phyloP scores from a whole-genome alignment of 1,140 invertebrate species.

The Anthonomus grandis region DNA sequence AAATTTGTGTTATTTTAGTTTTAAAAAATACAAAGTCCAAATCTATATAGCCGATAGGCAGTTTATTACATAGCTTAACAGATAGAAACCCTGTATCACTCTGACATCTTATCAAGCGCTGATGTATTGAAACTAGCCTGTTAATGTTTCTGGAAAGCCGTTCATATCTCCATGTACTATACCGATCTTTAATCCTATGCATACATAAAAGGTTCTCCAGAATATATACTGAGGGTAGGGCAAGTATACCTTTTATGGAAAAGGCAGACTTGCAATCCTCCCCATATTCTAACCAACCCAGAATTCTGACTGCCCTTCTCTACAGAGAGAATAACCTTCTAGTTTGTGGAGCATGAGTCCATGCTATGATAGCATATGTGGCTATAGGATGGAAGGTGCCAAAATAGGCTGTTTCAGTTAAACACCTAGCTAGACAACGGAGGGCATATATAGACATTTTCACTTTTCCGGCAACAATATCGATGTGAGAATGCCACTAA shows the following conservation, averaged over 20 bases:
- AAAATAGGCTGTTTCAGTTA: background rate
- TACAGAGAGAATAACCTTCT: background rate
- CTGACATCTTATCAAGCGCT: background rate
- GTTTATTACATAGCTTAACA: background rate
- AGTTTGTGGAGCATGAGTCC: background rate
- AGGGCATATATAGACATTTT: too few species aligned
- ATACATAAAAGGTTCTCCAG: background rate
- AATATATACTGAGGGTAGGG: background rate
- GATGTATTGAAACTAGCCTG: background rate
- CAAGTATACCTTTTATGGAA: background rate
- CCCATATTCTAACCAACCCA: background rate
- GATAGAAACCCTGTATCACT: background rate
- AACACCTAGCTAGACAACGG: background rate
- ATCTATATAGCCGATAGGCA: background rate
- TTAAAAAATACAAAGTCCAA: background rate
- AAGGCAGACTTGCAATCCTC: background rate
- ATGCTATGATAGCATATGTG: slow-evolving; percentile 5
- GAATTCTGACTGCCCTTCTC: too few species aligned
- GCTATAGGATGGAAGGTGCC: background rate
- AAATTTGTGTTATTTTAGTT: background rate
- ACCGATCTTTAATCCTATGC: background rate
- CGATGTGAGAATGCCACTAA: background rate
- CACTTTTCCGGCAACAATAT: background rate
- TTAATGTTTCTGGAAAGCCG: background rate
- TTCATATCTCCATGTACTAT: background rate